phyloP scores from a whole-genome alignment of 2,113 vertebrate species.

The Platycercus adscitus region DNA sequence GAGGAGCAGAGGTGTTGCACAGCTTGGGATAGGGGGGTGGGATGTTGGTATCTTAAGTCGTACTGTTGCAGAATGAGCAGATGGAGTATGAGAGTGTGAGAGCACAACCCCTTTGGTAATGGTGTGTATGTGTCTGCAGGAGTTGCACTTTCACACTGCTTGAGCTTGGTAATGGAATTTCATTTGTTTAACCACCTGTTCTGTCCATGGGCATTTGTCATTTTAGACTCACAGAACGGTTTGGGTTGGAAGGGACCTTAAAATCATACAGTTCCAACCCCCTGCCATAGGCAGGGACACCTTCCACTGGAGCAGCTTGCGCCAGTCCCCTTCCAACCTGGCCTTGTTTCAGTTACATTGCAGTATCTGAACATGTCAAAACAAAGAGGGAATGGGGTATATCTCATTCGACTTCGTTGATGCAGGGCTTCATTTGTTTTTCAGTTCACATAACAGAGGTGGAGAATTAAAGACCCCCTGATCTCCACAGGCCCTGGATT shows the following conservation, averaged over 20 bases:
- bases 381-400: neutral
- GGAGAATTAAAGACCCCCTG: neutral
- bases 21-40: neutral
- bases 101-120: neutral
- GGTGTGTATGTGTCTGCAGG: neutral
- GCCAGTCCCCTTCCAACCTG: neutral
- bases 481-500: neutral
- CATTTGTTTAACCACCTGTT: fast-evolving
- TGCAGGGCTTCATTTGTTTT: neutral
- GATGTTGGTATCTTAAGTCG: neutral
- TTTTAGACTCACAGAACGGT: neutral
- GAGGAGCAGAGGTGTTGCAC: neutral
- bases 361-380: neutral
- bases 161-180: neutral
- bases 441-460: fast-evolving
- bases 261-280: neutral
- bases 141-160: neutral
- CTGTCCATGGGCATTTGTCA: neutral
- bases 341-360: neutral
- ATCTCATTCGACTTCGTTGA: neutral
- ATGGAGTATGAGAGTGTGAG: constrained; percentile 12
- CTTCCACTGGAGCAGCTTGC: neutral
- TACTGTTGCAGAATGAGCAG: neutral
- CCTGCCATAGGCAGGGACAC: neutral
- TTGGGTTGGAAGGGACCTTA: neutral